phyloP scores from a whole-genome alignment of 2,113 vertebrate species.

The Corydoras maculifer region DNA sequence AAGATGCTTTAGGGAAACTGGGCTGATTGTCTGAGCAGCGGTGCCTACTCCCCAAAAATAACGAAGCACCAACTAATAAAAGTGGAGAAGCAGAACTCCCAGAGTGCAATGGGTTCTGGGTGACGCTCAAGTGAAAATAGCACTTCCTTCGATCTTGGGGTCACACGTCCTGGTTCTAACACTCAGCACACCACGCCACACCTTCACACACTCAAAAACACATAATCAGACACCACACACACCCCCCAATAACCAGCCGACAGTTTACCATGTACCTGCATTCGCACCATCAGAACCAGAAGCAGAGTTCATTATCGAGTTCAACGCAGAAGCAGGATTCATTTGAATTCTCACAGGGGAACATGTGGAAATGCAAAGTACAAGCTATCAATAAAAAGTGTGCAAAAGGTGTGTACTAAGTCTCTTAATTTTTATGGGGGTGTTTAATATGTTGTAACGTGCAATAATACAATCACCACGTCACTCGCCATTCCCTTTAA shows the following conservation, averaged over 20 bases:
- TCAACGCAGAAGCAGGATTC: neutral
- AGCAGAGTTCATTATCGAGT: constrained; percentile 15
- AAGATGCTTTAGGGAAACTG: constrained; percentile 7
- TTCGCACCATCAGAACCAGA: neutral
- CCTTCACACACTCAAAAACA: neutral
- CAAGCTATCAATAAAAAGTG: no score
- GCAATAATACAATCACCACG: no score
- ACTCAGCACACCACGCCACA: neutral
- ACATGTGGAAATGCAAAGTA: no score
- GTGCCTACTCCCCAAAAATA: neutral
- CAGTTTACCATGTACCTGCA: neutral
- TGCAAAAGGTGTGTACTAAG: no score
- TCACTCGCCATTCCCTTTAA: no score
- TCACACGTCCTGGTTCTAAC: neutral
- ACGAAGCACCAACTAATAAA: constrained; percentile 4
- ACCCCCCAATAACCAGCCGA: neutral
- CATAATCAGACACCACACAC: constrained; percentile 7
- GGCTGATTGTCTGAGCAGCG: constrained; percentile 6
- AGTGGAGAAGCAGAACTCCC: neutral
- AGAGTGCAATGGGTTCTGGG: neutral
- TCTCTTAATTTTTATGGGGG: no score
- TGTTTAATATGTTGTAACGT: no score
- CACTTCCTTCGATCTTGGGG: neutral
- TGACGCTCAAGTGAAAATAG: neutral
- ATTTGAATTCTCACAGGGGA: no score